Evolutionary conservation across 2,797 vertebrate genomes (phyloP), one percentile per base, ranked within the genome.

Genomic region (Poecilia picta): DNA sequence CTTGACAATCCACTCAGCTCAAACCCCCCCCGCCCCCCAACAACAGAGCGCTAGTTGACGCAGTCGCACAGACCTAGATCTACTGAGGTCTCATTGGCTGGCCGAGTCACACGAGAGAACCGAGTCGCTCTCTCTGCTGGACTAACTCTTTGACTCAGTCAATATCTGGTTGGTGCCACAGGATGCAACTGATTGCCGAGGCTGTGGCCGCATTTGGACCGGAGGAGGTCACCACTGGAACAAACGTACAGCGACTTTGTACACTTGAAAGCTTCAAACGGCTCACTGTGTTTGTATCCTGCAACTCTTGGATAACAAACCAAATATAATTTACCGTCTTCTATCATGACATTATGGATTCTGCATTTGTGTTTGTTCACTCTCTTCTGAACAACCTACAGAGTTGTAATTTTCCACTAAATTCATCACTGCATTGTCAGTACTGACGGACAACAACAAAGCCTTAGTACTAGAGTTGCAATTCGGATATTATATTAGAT

Each of bases 21-120:
- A 88, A 90, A 88, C 91, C 53, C 94, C 87, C 90, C 92, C 91
- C 90, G 88, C 89, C 92, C 92, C 91, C 90, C 90, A 94, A 95
- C 95, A 95, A 95, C 95, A 96, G 92, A 84, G 90, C 79, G 90
- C 93, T 94, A 94, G 93, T 81, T 86, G 89, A 92, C 89, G 85
- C 92, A 89, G 93, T 83, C 89, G 91, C 84, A 91, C 88, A 92
- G 91, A 92, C 92, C 92, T 87, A 92, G 92, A 93, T 93, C 87
- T 90, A 90, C 92, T 76, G 73, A 33, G 81, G 82, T 87, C 88
- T 85, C 91, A 95, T 94, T 96, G 95, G 95, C 87, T 95, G 89
- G 72, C n/a, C 75, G 83, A 90, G 85, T 95, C 91, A 91, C 95
- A 92, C 78, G 88, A 90, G 88, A 91, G 88, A 94, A 62, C 76